A percentile compares a stretch with the other conserved stretches of the same genome.
Conservation (phyloP, 2,797 vertebrate species). For the Gymnothorax reevesii region DNA sequence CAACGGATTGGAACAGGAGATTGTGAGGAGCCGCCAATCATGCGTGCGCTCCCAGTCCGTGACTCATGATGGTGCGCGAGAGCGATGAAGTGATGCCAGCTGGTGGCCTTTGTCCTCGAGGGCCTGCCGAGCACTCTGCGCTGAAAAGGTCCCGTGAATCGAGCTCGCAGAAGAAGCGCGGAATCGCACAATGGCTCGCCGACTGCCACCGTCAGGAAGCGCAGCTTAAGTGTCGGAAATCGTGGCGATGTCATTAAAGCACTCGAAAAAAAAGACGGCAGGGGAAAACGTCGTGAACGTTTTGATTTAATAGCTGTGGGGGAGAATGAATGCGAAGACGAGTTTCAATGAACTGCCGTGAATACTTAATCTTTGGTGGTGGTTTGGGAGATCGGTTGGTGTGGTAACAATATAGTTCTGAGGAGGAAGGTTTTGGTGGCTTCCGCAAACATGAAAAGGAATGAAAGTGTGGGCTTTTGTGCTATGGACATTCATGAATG, state of each 20-base stretch:
- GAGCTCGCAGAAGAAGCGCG: not conserved
- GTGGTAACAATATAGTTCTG: not conserved
- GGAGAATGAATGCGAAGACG: not conserved
- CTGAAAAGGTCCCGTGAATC: constrained; percentile 7
- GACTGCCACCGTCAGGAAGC: not conserved
- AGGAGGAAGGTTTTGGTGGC: not conserved
- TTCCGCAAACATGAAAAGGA: not conserved
- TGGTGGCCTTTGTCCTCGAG: constrained; percentile 12
- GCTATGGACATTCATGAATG: not conserved
- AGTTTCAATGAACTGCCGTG: not conserved
- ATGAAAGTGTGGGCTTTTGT: not conserved
- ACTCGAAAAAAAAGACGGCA: not conserved
- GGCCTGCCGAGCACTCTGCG: not conserved
- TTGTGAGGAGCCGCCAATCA: not conserved
- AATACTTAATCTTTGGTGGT: not conserved
- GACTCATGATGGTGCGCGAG: not conserved
- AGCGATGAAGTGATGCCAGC: constrained; percentile 5
- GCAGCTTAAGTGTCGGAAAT: constrained; percentile 17
- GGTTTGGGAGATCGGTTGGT: constrained; percentile 47
- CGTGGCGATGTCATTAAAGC: not conserved
- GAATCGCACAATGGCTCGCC: not conserved
- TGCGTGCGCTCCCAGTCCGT: not conserved
- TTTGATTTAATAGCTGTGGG: not conserved
- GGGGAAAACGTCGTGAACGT: not conserved
- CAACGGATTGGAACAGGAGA: not conserved